Evolutionary conservation across 1,140 invertebrate genomes (phyloP).

Genomic region (Lepidurus couesii): DNA sequence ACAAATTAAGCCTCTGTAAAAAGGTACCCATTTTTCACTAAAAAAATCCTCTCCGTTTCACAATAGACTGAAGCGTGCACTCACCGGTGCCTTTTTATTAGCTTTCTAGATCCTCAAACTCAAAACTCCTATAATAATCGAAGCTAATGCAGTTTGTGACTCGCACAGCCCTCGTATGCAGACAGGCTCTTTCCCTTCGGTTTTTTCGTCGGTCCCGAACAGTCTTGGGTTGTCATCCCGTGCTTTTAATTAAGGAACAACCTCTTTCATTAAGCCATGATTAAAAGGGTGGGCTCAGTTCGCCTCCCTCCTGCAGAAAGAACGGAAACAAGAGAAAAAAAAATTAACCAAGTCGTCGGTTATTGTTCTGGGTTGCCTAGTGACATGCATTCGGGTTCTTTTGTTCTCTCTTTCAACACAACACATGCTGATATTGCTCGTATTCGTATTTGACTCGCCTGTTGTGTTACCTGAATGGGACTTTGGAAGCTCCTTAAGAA

Average conservation of each 20-base stretch:
- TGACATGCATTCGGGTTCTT: neutral
- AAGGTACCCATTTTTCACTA: neutral
- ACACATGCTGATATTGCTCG: neutral
- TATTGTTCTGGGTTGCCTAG: slow-evolving; percentile 9
- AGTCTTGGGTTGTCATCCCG: neutral
- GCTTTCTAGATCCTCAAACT: neutral
- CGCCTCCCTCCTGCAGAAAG: neutral
- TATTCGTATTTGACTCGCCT: neutral
- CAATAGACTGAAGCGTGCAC: neutral
- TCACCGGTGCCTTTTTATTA: neutral
- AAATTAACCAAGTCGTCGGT: neutral
- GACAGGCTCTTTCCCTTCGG: neutral
- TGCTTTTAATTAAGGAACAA: slow-evolving; percentile 6
- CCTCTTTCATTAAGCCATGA: slow-evolving; percentile 19
- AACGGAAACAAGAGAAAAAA: neutral
- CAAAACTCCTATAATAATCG: neutral
- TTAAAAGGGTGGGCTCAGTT: slow-evolving; percentile 4
- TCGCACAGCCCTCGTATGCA: neutral
- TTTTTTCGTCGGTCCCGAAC: neutral
- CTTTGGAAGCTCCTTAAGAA: neutral
- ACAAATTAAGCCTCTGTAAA: neutral
- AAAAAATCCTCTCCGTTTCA: too few relatives aligned
- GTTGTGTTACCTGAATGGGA: neutral
- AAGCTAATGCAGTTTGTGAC: neutral
- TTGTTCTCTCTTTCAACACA: neutral